Evolutionary conservation across 2,113 vertebrate species (phyloP).

Genomic region (Alethe diademata): DNA sequence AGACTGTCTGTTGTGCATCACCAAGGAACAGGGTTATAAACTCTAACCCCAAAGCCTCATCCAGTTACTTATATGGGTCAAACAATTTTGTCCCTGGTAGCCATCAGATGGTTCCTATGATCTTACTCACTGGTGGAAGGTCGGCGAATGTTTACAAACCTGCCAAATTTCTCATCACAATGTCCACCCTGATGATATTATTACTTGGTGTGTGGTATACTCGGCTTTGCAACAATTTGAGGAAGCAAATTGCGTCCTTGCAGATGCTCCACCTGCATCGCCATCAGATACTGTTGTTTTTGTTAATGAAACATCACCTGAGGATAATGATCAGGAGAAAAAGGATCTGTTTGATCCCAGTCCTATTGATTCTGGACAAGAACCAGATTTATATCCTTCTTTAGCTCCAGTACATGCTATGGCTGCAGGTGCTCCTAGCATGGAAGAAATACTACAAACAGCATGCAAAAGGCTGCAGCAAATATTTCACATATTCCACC

Average conservation of each 20-base stretch:
- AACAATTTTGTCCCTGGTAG: background rate
- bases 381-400: background rate
- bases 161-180: rapidly evolving
- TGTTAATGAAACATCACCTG: background rate
- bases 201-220: background rate
- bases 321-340: background rate
- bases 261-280: rapidly evolving
- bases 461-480: background rate
- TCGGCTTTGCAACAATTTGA: background rate
- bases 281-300: background rate
- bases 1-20: background rate
- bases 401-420: background rate
- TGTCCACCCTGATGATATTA: background rate
- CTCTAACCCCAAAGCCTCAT: background rate
- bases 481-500: background rate
- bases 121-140: too few species aligned
- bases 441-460: background rate
- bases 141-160: background rate
- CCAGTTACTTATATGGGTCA: background rate
- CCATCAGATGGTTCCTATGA: background rate
- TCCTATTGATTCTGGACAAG: background rate
- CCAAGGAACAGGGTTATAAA: background rate
- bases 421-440: background rate
- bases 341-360: background rate
- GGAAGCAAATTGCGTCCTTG: rapidly evolving